Evolutionary conservation across 2,888 invertebrate species (phyloP).

Genomic region (Phanerotoma sp.): DNA sequence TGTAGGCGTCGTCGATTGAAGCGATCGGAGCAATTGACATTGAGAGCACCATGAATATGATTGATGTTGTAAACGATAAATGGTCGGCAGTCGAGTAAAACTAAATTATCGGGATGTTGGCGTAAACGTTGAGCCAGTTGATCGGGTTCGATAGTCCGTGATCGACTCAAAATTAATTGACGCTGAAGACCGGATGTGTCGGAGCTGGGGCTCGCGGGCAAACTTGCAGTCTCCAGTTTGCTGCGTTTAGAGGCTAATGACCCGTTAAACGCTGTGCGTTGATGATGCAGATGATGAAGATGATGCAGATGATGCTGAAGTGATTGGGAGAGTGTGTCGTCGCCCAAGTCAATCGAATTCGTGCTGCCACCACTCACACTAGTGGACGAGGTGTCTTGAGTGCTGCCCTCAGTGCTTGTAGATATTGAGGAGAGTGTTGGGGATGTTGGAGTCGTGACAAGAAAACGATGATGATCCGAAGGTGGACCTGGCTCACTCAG

Average conservation of each 20-base stretch:
- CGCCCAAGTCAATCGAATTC: constrained; percentile 31
- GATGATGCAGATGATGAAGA: constrained; percentile 2
- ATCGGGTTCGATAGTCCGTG: constrained; percentile 60
- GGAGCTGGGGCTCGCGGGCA: constrained; percentile 62
- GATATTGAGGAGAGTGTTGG: constrained; percentile 42
- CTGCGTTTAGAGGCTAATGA: constrained; percentile 54
- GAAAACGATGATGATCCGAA: constrained; percentile 35
- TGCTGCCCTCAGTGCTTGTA: constrained; percentile 21
- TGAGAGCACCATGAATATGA: constrained; percentile 70
- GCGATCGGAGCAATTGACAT: constrained; percentile 72
- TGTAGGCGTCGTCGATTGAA: constrained; percentile 69
- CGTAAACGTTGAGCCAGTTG: constrained; percentile 59
- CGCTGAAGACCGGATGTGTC: constrained; percentile 61
- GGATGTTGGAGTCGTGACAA: constrained; percentile 43
- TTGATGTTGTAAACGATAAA: constrained; percentile 71
- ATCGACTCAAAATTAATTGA: constrained; percentile 60
- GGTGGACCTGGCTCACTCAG: constrained; percentile 62
- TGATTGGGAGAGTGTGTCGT: constrained; percentile 29
- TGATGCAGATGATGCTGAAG: constrained; percentile 28
- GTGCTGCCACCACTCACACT: constrained; percentile 28
- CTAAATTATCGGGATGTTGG: constrained; percentile 30
- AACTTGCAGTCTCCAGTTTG: constrained; percentile 61
- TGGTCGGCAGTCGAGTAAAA: constrained; percentile 68
- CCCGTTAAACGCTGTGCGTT: no score
- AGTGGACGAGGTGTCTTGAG: constrained; percentile 3